These are phyloP conservation scores for Colossoma macropomum DNA, from an alignment of 2,113 vertebrate genomes.

Conservation along the genomic window DNA sequence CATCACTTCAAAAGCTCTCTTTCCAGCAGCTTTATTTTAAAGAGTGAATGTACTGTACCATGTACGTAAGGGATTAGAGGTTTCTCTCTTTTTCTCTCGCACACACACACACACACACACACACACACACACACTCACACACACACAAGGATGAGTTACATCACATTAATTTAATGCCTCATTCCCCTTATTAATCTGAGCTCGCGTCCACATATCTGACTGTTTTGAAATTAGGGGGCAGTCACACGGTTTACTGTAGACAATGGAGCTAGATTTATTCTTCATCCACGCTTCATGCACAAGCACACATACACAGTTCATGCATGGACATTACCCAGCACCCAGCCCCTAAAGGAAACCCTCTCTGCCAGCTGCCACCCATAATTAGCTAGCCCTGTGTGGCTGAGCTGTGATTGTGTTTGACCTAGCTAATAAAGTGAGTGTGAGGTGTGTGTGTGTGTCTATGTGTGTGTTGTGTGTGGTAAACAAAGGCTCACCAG, in stretches of 20 bases:
- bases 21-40: not conserved
- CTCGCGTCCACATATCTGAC: constrained; percentile 71
- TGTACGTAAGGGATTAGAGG: constrained; percentile 10
- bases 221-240: constrained; percentile 71
- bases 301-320: constrained; percentile 55
- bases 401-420: constrained; percentile 80
- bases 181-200: constrained; percentile 73
- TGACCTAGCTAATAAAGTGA: constrained; percentile 79
- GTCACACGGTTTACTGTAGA: constrained; percentile 69
- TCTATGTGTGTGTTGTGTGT: not conserved
- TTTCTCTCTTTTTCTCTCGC: constrained; percentile 54
- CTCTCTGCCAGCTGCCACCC: constrained; percentile 78
- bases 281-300: constrained; percentile 49
- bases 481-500: constrained; percentile 41
- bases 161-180: constrained; percentile 75
- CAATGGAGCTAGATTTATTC: constrained; percentile 78
- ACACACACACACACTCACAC: constrained; percentile 16
- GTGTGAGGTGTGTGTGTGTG: constrained; percentile 41
- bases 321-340: constrained; percentile 74
- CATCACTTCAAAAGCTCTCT: no score
- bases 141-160: constrained; percentile 48
- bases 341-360: constrained; percentile 73
- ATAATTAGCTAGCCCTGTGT: constrained; percentile 77
- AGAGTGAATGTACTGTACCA: not conserved
- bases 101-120: constrained; percentile 41